Base-by-base conservation (phyloP, 1,140 invertebrate species). In the Orchesella cincta region DNA sequence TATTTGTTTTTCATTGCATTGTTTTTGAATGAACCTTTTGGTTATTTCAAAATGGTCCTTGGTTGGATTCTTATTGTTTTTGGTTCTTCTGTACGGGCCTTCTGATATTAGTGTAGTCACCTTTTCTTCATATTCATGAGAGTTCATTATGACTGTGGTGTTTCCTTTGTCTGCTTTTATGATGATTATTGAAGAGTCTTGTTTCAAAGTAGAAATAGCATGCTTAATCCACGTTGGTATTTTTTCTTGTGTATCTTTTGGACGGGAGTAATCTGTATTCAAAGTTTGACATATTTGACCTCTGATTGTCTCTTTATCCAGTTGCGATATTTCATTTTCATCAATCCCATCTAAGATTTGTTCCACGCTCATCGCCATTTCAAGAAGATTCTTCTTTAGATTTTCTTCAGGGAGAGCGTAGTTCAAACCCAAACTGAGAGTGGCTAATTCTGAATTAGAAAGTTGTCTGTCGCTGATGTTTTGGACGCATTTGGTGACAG, bases 381-480 rank as follows among this genome's bases (percentile, higher is more conserved):
- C 5, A 67, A n/a, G n/a, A n/a, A n/a, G n/a, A n/a, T n/a, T n/a
- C n/a, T 67, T n/a, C 5, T 26, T 31, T 29, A 31, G 5, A 29
- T 67, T 31, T 33, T 67, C 5, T 5, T 67, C 5, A 8, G 34
- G 34, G 3, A 73, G 16, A 18, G 71, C 34, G 26, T n/a, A 73
- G 46, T 73, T 73, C 33, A 73, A 73, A 8, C 71, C 71, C 12
- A 73, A 39, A 14, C 8, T 18, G 54, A 57, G 54, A 46, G 8
- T 20, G 8, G 39, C 20, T 26, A 18, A 18, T 57, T 57, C 54
- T 57, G 12, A 57, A 57, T 18, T 57, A 12, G 8, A 57, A 16
- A 23, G 26, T 23, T 57, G 54, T 57, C 5, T 46, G 39, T 46
- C 5, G 39, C 5, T 18, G 18, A 46, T 46, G 39, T 5, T 5